Conservation (phyloP, 2,888 invertebrate genomes). For the Drosophila mimica region DNA sequence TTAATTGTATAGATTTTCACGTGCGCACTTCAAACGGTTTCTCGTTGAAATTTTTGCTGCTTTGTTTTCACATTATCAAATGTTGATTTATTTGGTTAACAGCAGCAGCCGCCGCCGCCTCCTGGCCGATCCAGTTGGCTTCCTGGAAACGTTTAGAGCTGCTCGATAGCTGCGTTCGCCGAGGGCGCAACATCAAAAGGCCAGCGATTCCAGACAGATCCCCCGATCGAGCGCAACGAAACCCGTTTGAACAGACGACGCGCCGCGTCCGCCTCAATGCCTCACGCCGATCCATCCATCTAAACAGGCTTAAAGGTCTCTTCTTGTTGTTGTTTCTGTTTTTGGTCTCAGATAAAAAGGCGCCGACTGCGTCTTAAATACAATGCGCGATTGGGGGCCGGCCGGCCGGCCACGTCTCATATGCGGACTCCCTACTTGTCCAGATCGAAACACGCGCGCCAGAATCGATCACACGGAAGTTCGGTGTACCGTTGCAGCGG, state of each 20-base stretch:
- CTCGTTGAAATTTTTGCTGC: constrained; percentile 12
- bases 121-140: constrained; percentile 61
- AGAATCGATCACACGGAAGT: constrained; percentile 37
- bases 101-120: constrained; percentile 41
- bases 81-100: constrained; percentile 58
- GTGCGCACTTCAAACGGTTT: constrained; percentile 68
- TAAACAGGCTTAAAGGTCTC: constrained; percentile 65
- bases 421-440: constrained; percentile 17
- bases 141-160: constrained; percentile 68
- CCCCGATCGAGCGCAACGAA: constrained; percentile 64
- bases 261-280: constrained; percentile 61
- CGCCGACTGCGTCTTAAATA: constrained; percentile 64
- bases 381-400: constrained; percentile 60
- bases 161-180: constrained; percentile 30
- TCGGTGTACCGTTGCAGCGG: constrained; percentile 18
- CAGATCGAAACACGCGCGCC: constrained; percentile 21
- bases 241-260: constrained; percentile 70
- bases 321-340: constrained; percentile 8
- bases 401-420: constrained; percentile 72
- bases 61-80: constrained; percentile 45
- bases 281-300: constrained; percentile 78
- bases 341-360: constrained; percentile 60
- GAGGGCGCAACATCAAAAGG: constrained; percentile 79
- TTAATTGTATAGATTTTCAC: constrained; percentile 58
- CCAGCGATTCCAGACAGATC: constrained; percentile 56